A percentile compares a stretch with the other conserved stretches of the same genome.
These are phyloP conservation scores for Perdix hodgsoniae DNA, from an alignment of 2,797 vertebrate species.

Conservation along the genomic window DNA sequence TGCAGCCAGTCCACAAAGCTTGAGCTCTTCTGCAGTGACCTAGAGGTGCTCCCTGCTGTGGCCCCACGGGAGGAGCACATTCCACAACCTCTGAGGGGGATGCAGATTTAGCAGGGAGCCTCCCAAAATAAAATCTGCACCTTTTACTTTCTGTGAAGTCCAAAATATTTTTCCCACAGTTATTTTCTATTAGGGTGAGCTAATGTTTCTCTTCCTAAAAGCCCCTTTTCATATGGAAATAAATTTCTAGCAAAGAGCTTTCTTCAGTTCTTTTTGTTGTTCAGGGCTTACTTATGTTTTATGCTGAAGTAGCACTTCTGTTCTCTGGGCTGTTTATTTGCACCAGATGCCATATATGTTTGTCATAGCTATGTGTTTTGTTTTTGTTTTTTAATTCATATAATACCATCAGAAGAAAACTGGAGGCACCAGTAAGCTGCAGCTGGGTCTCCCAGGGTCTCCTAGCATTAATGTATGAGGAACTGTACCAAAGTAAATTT, in stretches of 20 bases:
- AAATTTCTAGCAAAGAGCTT: background rate
- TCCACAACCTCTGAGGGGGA: background rate
- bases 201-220: background rate
- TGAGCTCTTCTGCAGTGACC: background rate
- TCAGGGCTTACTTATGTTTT: background rate
- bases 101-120: background rate
- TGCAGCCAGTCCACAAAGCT: rapidly evolving
- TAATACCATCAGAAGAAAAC: background rate
- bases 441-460: background rate
- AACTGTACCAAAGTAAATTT: slow-evolving; percentile 21
- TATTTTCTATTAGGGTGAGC: background rate
- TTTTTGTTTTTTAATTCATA: background rate
- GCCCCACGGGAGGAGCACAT: rapidly evolving
- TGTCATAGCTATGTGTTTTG: background rate
- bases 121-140: background rate
- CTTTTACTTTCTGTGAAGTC: background rate
- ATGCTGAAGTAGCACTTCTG: rapidly evolving
- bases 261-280: background rate
- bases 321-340: background rate
- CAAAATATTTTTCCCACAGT: background rate
- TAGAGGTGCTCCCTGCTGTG: background rate
- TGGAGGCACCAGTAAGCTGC: background rate
- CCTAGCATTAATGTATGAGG: background rate
- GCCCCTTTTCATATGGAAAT: background rate
- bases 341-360: background rate